A percentile compares a stretch with the other conserved stretches of the same genome.
Conservation (phyloP, 2,113 vertebrate species). For the Amazona vittata region DNA sequence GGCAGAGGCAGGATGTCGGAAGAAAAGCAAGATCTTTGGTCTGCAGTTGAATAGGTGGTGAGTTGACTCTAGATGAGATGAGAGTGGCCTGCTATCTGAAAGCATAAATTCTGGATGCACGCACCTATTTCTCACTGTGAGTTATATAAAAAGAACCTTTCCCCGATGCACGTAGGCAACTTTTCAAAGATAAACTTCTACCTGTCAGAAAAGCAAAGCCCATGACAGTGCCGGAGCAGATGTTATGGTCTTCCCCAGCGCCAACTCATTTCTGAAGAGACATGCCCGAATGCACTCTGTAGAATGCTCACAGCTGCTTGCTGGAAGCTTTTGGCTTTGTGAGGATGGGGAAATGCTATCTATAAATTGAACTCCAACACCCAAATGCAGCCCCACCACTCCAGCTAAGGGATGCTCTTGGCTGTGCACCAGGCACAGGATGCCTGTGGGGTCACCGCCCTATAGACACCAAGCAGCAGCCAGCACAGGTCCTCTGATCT, state of each 20-base stretch:
- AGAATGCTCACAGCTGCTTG: neutral
- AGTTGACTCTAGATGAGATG: neutral
- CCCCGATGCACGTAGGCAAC: neutral
- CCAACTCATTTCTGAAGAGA: neutral
- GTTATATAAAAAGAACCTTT: neutral
- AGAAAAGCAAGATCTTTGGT: neutral
- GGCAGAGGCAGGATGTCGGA: neutral
- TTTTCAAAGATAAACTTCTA: neutral
- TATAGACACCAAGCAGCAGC: accelerated
- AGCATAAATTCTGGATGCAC: neutral
- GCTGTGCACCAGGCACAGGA: neutral
- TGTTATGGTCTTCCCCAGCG: neutral
- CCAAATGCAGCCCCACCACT: neutral
- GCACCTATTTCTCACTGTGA: neutral
- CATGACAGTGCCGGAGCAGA: neutral
- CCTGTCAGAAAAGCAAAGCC: neutral
- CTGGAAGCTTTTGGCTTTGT: neutral
- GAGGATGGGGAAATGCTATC: neutral
- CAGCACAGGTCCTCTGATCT: accelerated
- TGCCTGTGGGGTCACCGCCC: accelerated
- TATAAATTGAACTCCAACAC: neutral
- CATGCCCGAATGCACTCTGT: accelerated
- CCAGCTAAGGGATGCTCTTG: neutral
- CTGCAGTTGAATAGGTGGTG: neutral
- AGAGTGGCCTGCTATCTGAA: neutral